Percentiles rank a stretch among this genome's conserved stretches.
phyloP scores from a whole-genome alignment of 2,888 invertebrate species.

The Endotricha flammealis region DNA sequence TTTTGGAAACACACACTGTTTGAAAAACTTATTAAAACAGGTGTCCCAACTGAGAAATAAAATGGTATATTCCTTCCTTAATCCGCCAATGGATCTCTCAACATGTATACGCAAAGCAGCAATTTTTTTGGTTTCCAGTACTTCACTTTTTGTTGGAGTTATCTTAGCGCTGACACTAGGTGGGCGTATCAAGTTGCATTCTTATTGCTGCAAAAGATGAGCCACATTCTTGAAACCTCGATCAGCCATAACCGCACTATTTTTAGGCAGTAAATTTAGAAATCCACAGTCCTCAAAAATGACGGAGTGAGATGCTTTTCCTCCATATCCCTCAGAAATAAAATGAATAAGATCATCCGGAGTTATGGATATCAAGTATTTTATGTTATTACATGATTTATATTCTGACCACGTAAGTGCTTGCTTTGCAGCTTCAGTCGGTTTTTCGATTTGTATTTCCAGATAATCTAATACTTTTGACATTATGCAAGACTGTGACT shows the following conservation, averaged over 20 bases:
- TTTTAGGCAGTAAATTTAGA: conserved; percentile 9
- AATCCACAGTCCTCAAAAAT: conserved; percentile 19
- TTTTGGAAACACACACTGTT: too few species aligned
- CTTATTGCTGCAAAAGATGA: conserved; percentile 9
- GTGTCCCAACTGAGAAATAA: too few species aligned
- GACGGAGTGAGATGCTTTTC: conserved; percentile 18
- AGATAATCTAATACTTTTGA: conserved; percentile 32
- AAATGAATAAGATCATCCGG: conserved; percentile 37
- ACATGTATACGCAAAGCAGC: conserved; percentile 14
- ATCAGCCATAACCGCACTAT: conserved; percentile 15
- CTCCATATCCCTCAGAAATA: conserved; percentile 36
- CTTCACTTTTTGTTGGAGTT: conserved; percentile 8
- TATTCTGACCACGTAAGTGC: conserved; percentile 32
- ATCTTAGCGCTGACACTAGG: conserved; percentile 14
- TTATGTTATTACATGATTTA: conserved; percentile 31
- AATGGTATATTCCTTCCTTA: too few species aligned
- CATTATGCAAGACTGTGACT: too few species aligned
- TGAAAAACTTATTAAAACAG: too few species aligned
- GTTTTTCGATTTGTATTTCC: conserved; percentile 32
- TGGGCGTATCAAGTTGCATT: conserved; percentile 14
- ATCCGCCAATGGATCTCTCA: conserved; percentile 9
- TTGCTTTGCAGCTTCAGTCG: conserved; percentile 28
- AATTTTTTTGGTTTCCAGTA: conserved; percentile 11
- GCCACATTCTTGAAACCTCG: conserved; percentile 21
- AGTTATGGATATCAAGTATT: conserved; percentile 31